Evolutionary conservation across 53 echinoderm and acorn worm genomes (phyloP).

Genomic region (Zoroaster sp.): DNA sequence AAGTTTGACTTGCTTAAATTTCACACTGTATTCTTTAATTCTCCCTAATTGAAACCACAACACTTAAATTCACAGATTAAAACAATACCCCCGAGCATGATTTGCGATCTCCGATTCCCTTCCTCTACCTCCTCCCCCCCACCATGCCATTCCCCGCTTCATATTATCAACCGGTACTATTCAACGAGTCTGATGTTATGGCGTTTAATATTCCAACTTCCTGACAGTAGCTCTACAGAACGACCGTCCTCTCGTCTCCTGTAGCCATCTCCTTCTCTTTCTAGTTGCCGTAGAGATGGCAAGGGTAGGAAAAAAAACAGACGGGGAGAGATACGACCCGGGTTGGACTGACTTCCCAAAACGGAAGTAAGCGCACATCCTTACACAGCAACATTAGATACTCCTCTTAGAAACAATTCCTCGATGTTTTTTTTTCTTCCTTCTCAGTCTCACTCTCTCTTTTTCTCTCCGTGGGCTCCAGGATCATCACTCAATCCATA

Average conservation of each 20-base stretch:
- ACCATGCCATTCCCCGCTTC: not conserved
- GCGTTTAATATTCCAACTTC: constrained; percentile 47
- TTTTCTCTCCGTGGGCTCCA: not conserved
- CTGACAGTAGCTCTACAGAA: constrained; percentile 22
- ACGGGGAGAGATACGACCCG: not conserved
- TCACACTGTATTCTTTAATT: not conserved
- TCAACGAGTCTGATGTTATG: constrained; percentile 21
- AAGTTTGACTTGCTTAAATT: constrained; percentile 19
- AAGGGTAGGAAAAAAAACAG: not conserved
- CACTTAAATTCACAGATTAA: constrained; percentile 25
- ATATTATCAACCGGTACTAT: constrained; percentile 7
- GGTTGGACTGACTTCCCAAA: not conserved
- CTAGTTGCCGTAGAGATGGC: not conserved
- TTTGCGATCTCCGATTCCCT: not conserved
- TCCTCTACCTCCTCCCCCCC: not conserved
- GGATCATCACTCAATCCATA: constrained; percentile 49
- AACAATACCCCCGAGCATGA: constrained; percentile 29
- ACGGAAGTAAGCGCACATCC: constrained; percentile 32
- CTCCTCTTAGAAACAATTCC: constrained; percentile 44
- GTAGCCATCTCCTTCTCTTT: not conserved
- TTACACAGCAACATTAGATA: constrained; percentile 17
- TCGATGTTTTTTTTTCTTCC: not conserved
- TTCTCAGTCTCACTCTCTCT: not conserved
- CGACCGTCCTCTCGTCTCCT: not conserved
- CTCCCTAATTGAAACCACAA: constrained; percentile 22